phyloP scores from a whole-genome alignment of 2,797 vertebrate species.

The Propithecus deckenii region DNA sequence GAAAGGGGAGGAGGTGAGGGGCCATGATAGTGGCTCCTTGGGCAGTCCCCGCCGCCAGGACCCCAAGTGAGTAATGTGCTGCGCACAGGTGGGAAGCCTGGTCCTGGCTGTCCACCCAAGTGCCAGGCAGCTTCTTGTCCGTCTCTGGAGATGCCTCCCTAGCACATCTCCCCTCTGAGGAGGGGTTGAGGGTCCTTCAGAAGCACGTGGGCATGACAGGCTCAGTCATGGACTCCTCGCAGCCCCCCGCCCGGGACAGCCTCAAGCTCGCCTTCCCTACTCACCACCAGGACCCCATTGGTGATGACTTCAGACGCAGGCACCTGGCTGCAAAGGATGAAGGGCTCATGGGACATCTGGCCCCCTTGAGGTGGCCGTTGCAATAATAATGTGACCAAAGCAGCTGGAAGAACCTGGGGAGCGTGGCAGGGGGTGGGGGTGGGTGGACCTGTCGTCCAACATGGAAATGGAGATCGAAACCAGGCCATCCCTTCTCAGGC shows the following conservation, averaged over 20 bases:
- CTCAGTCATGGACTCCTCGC: not conserved
- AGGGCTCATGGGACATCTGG: not conserved
- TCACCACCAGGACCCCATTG: slow-evolving; percentile 88
- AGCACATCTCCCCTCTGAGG: not conserved
- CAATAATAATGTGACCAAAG: not conserved
- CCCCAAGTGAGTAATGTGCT: not conserved
- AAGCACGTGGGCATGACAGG: not conserved
- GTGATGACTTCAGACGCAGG: slow-evolving; percentile 84
- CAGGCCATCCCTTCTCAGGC: not conserved
- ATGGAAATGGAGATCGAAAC: not conserved
- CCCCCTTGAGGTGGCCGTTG: not conserved
- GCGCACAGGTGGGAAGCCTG: not conserved
- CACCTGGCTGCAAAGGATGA: slow-evolving; percentile 80
- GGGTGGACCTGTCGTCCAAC: not conserved
- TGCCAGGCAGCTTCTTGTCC: not conserved
- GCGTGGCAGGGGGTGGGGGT: not conserved
- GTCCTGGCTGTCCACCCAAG: not conserved
- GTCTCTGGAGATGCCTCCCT: not conserved
- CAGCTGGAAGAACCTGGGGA: not conserved
- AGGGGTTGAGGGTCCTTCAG: not conserved
- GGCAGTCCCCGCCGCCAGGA: not conserved
- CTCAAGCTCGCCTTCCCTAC: slow-evolving; percentile 51
- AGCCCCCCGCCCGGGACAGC: not conserved
- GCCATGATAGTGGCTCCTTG: not conserved
- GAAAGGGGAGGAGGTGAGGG: not conserved